Evolutionary conservation across 1,140 invertebrate genomes (phyloP), one percentile per base, ranked within the genome.

Genomic region (Pteromalus puparum): DNA sequence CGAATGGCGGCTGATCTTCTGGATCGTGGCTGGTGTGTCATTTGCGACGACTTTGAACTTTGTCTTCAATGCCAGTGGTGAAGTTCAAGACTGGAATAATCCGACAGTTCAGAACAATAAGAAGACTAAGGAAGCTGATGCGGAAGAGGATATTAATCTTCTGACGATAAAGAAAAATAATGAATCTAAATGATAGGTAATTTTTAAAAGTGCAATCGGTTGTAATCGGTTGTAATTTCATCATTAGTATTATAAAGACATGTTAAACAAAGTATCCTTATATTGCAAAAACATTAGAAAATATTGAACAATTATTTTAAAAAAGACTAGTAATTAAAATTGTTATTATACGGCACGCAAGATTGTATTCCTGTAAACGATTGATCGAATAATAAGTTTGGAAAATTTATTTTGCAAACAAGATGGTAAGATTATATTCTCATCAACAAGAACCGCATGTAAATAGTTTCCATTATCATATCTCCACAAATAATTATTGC

Each of bases 61-160:
- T 38, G 13, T 82, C 0, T 24, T 68, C 0, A 83, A 48, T 74
- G 81, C 75, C 1, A 86, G 85, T 53, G 85, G 85, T 12, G 81
- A 86, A 12, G 85, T 86, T 9, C 85, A 86, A 61, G 26, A 79
- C 10, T 86, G 85, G 85, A 86, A 86, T 61, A 48, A 86, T 61
- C 81, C 81, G 10, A 18, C 6, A 12, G 38, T 24, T 3, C 46
- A 38, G 7, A 53, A 42, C 1, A 70, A 28, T 1, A 68, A 77
- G 4, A 24, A 28, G 61, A 72, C 4, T 2, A 38, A 24, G 48
- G 42, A 5, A 42, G 70, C 30, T 34, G 30, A 72, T 24, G n/a
- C 10, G 5, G 65, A 65, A n/a, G 77, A 84, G 26, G 26, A 70
- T 48, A 70, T 61, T 6, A n/a, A 61, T 61, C 53, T 61, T 61